A percentile compares a stretch with the other conserved stretches of the same genome.
These are phyloP conservation scores for Gavia stellata DNA, from an alignment of 2,113 vertebrate species.

Conservation along the genomic window DNA sequence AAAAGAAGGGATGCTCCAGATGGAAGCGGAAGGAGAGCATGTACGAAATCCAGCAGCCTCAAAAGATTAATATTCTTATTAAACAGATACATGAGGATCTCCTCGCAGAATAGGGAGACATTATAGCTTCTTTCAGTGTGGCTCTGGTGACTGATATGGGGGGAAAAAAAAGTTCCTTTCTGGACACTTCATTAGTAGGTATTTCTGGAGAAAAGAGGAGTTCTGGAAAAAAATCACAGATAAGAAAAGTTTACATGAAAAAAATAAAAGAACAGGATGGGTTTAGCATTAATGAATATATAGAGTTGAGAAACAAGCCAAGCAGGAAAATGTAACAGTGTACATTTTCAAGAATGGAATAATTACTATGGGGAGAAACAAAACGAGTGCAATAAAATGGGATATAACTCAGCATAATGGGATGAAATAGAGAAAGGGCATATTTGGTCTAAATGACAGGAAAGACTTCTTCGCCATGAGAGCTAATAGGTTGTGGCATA, in stretches of 20 bases:
- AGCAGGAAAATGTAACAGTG: not conserved
- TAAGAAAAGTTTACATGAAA: not conserved
- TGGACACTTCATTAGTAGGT: not conserved
- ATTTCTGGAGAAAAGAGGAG: not conserved
- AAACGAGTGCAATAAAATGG: not conserved
- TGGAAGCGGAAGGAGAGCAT: not conserved
- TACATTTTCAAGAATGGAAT: not conserved
- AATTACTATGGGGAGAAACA: not conserved
- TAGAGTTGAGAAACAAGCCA: not conserved
- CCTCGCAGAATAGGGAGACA: not conserved
- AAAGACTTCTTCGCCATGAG: not conserved
- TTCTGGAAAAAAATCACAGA: not conserved
- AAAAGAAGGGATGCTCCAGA: not conserved
- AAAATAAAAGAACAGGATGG: not conserved
- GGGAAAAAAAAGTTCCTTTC: not conserved
- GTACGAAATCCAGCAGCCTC: not conserved
- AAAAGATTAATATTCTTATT: not conserved
- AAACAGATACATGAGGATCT: not conserved
- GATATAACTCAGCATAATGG: not conserved
- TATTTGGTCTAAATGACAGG: conserved; percentile 5
- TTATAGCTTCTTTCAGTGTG: not conserved
- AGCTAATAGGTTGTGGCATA: conserved; percentile 41
- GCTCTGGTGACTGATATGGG: not conserved
- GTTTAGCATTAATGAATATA: not conserved
- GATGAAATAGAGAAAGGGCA: conserved; percentile 35